Evolutionary conservation across 1,140 invertebrate genomes (phyloP).

Genomic region (Orius insidiosus): DNA sequence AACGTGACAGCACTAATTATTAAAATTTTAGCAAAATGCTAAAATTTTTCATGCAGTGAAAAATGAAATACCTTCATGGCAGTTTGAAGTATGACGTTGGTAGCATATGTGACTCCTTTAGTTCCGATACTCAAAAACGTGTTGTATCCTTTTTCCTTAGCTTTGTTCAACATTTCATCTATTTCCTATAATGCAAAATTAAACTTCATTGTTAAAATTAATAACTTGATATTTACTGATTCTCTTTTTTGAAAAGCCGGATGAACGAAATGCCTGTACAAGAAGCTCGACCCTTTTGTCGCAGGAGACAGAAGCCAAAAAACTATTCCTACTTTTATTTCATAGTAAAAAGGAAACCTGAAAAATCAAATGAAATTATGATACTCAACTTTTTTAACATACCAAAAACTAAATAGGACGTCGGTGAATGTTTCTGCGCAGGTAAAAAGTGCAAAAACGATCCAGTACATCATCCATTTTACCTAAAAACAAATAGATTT

Average conservation of each 20-base stretch:
- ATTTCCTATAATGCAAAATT: conserved; percentile 51
- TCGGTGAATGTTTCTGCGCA: conserved; percentile 92
- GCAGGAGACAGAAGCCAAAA: conserved; percentile 92
- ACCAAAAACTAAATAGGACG: conserved; percentile 89
- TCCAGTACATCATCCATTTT: conserved; percentile 99
- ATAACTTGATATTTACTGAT: conserved; percentile 43
- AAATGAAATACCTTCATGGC: conserved; percentile 79
- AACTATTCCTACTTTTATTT: conserved; percentile 93
- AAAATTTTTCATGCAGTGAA: neutral
- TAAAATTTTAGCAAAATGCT: too few relatives aligned
- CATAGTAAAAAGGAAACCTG: conserved; percentile 97
- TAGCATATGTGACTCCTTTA: conserved; percentile 76
- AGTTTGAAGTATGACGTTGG: conserved; percentile 82
- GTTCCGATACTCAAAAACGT: conserved; percentile 72
- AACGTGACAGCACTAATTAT: too few relatives aligned
- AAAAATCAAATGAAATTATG: conserved; percentile 19
- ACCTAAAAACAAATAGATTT: conserved; percentile 50
- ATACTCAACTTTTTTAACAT: conserved; percentile 23
- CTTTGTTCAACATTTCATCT: conserved; percentile 58
- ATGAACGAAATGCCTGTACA: conserved; percentile 94
- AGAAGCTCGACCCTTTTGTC: conserved; percentile 87
- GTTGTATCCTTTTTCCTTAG: conserved; percentile 79
- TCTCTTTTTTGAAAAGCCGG: conserved; percentile 82
- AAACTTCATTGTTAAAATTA: conserved; percentile 7
- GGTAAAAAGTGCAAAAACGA: conserved; percentile 97